phyloP scores from a whole-genome alignment of 2,797 vertebrate species.

The Scyliorhinus canicula region DNA sequence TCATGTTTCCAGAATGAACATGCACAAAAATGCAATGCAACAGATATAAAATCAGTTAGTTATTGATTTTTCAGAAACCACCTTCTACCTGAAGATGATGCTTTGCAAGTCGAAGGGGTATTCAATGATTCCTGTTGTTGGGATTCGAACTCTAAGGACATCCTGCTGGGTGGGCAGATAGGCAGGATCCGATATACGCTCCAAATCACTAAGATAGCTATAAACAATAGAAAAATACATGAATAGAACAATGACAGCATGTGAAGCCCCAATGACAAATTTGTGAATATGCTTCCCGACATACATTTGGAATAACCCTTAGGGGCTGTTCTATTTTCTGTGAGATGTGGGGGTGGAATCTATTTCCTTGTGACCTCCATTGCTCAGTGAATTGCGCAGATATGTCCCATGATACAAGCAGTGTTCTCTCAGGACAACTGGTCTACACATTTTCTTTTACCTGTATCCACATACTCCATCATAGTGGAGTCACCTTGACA shows the following conservation, averaged over 20 bases:
- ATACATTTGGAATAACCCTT: slow-evolving; percentile 44
- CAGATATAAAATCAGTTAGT: slow-evolving; percentile 44
- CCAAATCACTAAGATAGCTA: slow-evolving; percentile 85
- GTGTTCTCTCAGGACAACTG: background rate
- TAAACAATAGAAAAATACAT: slow-evolving; percentile 47
- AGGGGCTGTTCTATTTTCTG: slow-evolving; percentile 48
- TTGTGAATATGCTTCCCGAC: slow-evolving; percentile 47
- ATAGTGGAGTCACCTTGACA: slow-evolving; percentile 13
- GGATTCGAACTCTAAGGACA: slow-evolving; percentile 87
- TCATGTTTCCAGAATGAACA: background rate
- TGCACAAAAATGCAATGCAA: slow-evolving; percentile 14
- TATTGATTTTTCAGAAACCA: slow-evolving; percentile 1
- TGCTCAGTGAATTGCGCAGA: background rate
- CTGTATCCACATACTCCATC: background rate
- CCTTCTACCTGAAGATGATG: slow-evolving; percentile 83
- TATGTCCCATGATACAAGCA: background rate
- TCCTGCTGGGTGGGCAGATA: slow-evolving; percentile 94
- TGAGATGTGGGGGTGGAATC: slow-evolving; percentile 47
- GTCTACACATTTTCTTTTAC: background rate
- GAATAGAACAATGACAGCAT: slow-evolving; percentile 54
- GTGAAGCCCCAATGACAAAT: slow-evolving; percentile 48
- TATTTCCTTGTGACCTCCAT: slow-evolving; percentile 19
- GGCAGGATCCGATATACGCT: slow-evolving; percentile 75
- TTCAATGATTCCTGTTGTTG: slow-evolving; percentile 94
- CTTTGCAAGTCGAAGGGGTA: slow-evolving; percentile 87